A percentile compares a stretch with the other conserved stretches of the same genome.
Evolutionary conservation across 2,888 invertebrate genomes (phyloP).

Genomic region (Idaea dimidiata): DNA sequence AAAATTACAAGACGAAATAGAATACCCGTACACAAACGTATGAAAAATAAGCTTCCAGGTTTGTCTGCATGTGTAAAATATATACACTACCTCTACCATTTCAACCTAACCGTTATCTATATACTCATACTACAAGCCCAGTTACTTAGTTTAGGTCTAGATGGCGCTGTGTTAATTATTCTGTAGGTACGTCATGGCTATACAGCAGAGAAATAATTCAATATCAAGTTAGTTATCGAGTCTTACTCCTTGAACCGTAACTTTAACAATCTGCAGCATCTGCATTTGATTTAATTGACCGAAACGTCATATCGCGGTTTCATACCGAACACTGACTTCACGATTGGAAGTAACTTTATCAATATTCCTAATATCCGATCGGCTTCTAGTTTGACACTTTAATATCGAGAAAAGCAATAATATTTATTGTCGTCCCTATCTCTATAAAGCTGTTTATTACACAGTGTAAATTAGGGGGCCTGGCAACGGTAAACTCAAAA

Average conservation of each 20-base stretch:
- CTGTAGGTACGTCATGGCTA: slow-evolving; percentile 4
- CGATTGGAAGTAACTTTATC: not conserved
- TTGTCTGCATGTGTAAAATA: too few relatives aligned
- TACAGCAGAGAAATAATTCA: not conserved
- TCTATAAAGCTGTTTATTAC: not conserved
- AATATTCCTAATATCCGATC: not conserved
- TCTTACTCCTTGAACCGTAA: not conserved
- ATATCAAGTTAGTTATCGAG: not conserved
- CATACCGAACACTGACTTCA: not conserved
- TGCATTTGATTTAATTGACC: slow-evolving; percentile 2
- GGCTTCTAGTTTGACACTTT: not conserved
- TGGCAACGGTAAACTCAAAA: too few relatives aligned
- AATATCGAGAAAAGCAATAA: slow-evolving; percentile 1
- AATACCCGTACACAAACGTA: too few relatives aligned
- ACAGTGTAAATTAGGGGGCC: not conserved
- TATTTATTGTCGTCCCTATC: not conserved
- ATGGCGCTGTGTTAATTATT: too few relatives aligned
- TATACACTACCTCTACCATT: too few relatives aligned
- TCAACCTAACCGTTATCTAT: too few relatives aligned
- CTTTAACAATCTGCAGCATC: slow-evolving; percentile 4
- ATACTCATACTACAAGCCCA: too few relatives aligned
- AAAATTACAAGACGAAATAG: too few relatives aligned
- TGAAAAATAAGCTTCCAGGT: too few relatives aligned
- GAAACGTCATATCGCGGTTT: slow-evolving; percentile 1
- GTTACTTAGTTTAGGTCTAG: not conserved